Conservation (phyloP, 1,140 invertebrate genomes). For the Bombus terrestris region DNA sequence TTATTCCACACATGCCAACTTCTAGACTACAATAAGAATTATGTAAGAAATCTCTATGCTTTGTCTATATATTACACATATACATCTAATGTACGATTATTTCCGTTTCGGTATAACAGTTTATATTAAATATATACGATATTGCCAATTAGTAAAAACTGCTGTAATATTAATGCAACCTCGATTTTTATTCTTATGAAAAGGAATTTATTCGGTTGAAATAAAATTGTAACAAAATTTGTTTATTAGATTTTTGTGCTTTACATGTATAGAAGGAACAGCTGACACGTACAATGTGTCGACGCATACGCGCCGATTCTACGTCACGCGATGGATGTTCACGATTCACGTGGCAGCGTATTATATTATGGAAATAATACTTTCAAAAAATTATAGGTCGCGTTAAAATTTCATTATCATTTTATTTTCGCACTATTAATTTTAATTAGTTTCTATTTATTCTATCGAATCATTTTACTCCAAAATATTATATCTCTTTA, state of each 20-base stretch:
- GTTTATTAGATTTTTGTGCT: background rate
- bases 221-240: background rate
- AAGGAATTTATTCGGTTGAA: background rate
- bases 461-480: background rate
- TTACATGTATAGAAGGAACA: slow-evolving; percentile 11
- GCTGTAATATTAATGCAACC: no score
- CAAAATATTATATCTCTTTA: background rate
- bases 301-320: background rate
- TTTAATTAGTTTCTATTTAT: background rate
- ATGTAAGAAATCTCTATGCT: slow-evolving; percentile 12
- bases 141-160: background rate
- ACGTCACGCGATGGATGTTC: slow-evolving; percentile 18
- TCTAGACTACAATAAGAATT: background rate
- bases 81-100: background rate
- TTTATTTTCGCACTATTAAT: background rate
- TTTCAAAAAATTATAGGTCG: background rate
- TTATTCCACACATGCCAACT: background rate
- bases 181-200: background rate
- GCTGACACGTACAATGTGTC: slow-evolving; percentile 12
- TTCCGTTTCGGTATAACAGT: background rate
- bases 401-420: background rate
- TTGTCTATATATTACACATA: background rate
- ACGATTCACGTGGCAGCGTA: slow-evolving; percentile 38
- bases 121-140: background rate
- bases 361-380: background rate